Evolutionary conservation across 23 tunicate genomes (phyloP), one percentile per base, ranked within the genome.

Genomic region (Ascidia mentula): DNA sequence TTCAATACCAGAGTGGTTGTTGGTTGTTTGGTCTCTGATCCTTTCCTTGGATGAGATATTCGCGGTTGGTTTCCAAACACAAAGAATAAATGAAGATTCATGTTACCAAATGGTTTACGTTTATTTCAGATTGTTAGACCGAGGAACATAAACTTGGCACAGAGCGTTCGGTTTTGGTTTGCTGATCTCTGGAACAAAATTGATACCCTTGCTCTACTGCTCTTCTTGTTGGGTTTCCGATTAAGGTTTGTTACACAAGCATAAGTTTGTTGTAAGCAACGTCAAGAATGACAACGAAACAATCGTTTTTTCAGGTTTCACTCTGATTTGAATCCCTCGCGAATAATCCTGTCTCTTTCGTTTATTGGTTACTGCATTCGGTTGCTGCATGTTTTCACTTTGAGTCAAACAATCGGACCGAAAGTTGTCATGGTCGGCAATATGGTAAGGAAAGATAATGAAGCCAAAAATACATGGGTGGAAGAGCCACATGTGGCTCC

Each of bases 381-480:
- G 6, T 42, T 95, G 20, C 78, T 95, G 34, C 91, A 93, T 53
- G 82, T 89, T 31, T 89, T 95, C 73, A 59, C 90, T 18, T 75
- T 89, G 0, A 46, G 82, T 59, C 35, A 83, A 40, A 71, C 65
- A 26, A 78, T 95, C 12, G 99, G 99, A 18, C 99, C 99, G 18
- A 95, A 89, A 72, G 72, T 95, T 8, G 73, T 95, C 72, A 95
- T 95, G 99, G 95, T 95, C 40, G 79, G 82, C 40, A 86, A 82
- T 78, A 95, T 95, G 99, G 95, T 91, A 78, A 75, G n/a, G n/a
- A n/a, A n/a, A n/a, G 86, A n/a, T n/a, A n/a, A n/a, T n/a, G n/a
- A n/a, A n/a, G n/a, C n/a, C n/a, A n/a, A n/a, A n/a, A n/a, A n/a
- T n/a, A n/a, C n/a, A n/a, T n/a, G n/a, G n/a, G n/a, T n/a, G n/a